Evolutionary conservation across 1,140 invertebrate species (phyloP).

Genomic region (Caerostris extrusa): DNA sequence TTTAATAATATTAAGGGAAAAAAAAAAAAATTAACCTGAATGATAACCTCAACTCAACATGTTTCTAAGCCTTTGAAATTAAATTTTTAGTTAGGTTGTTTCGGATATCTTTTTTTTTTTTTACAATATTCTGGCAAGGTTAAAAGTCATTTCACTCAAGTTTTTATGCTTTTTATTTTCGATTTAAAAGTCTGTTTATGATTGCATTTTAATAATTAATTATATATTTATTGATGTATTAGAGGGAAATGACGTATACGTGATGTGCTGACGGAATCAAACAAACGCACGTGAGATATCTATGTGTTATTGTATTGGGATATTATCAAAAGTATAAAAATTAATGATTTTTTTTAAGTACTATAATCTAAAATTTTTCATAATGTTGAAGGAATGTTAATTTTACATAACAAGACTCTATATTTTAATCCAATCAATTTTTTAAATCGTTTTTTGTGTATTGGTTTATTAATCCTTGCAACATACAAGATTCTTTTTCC

Average conservation of each 20-base stretch:
- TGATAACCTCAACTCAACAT: constrained; percentile 45
- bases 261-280: constrained; percentile 73
- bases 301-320: constrained; percentile 27
- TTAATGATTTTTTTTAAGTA: background rate
- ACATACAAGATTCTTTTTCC: constrained; percentile 56
- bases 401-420: background rate
- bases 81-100: background rate
- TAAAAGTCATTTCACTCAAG: background rate
- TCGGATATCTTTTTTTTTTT: background rate
- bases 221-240: background rate
- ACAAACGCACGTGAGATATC: constrained; percentile 76
- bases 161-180: background rate
- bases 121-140: background rate
- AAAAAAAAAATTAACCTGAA: background rate
- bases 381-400: background rate
- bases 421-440: background rate
- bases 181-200: background rate
- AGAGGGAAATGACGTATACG: constrained; percentile 65
- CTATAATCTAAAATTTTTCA: too few relatives aligned
- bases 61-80: background rate
- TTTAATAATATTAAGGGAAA: too few relatives aligned
- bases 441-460: constrained; percentile 1
- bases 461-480: background rate
- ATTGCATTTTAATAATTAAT: constrained; percentile 1
- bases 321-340: constrained; percentile 34